phyloP scores from a whole-genome alignment of 2,113 vertebrate genomes.

The Ancistrus triradiatus region DNA sequence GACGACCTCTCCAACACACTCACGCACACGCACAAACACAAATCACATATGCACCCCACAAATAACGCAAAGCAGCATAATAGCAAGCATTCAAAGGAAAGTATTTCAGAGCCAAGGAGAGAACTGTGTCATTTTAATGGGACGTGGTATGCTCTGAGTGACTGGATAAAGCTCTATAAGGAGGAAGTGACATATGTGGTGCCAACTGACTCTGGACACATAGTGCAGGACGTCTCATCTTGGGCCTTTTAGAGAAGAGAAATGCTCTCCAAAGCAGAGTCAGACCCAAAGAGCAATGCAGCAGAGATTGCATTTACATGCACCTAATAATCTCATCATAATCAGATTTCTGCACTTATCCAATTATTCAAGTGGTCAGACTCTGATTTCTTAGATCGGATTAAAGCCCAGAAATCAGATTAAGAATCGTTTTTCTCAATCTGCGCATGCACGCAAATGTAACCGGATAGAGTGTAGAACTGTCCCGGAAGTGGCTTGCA shows the following conservation, averaged over 20 bases:
- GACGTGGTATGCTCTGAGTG: constrained; percentile 14
- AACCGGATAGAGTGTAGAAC: no score
- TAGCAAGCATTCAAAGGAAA: constrained; percentile 36
- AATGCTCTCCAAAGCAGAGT: no score
- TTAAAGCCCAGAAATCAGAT: no score
- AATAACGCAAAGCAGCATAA: constrained; percentile 40
- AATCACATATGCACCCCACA: constrained; percentile 45
- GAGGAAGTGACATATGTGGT: constrained; percentile 34
- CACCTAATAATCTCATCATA: no score
- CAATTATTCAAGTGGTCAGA: no score
- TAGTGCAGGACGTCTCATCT: neutral
- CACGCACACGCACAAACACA: constrained; percentile 39
- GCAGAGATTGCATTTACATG: no score
- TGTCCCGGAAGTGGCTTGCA: no score
- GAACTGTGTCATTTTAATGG: constrained; percentile 40
- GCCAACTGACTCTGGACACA: constrained; percentile 24
- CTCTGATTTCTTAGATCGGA: no score
- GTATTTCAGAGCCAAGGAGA: constrained; percentile 30
- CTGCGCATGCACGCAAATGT: no score
- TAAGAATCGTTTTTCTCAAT: no score
- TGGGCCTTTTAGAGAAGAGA: neutral
- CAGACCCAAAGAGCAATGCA: no score
- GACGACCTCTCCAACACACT: constrained; percentile 38
- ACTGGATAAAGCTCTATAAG: constrained; percentile 19
- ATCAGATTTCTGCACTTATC: no score